Percentiles rank a stretch among this genome's conserved stretches.
These are phyloP conservation scores for Catocala fraxini DNA, from an alignment of 2,888 invertebrate genomes.

Conservation along the genomic window DNA sequence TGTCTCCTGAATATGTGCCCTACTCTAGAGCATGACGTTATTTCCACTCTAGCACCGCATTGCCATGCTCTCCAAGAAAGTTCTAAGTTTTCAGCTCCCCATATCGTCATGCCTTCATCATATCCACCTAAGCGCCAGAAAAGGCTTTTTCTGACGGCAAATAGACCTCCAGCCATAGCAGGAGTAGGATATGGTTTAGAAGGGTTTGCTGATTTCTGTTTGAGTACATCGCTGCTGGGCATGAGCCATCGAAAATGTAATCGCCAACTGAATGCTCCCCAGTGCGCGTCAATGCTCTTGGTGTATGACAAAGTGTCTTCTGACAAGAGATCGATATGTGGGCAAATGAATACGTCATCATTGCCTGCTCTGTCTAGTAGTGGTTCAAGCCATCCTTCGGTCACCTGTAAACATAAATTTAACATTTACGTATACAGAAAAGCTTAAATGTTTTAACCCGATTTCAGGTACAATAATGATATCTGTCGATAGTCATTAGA, in stretches of 20 bases:
- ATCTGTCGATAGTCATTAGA: too few relatives aligned
- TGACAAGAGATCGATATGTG: slow-evolving; percentile 91
- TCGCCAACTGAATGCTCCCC: slow-evolving; percentile 99
- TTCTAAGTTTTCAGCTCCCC: slow-evolving; percentile 99
- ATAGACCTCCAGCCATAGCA: slow-evolving; percentile 98
- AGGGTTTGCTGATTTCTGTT: slow-evolving; percentile 88
- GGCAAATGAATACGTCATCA: slow-evolving; percentile 83
- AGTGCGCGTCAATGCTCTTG: slow-evolving; percentile 97
- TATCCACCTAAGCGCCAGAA: slow-evolving; percentile 95
- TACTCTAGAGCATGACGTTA: slow-evolving; percentile 97
- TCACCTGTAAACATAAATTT: slow-evolving; percentile 67
- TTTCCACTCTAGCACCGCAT: slow-evolving; percentile 96
- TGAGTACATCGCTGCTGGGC: slow-evolving; percentile 89
- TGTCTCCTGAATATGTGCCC: slow-evolving; percentile 97
- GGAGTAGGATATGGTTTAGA: slow-evolving; percentile 93
- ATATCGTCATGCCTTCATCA: slow-evolving; percentile 93
- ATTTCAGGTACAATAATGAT: too few relatives aligned
- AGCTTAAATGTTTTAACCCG: too few relatives aligned
- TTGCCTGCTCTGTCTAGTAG: slow-evolving; percentile 85
- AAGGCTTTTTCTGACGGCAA: slow-evolving; percentile 94
- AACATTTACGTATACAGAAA: too few relatives aligned
- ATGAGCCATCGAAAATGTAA: slow-evolving; percentile 96
- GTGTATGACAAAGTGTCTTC: slow-evolving; percentile 98
- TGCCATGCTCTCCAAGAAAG: slow-evolving; percentile 99
- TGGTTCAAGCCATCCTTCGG: slow-evolving; percentile 89